Percentiles rank a stretch among this genome's conserved stretches.
phyloP scores from a whole-genome alignment of 2,797 vertebrate species.

The Parambassis ranga region DNA sequence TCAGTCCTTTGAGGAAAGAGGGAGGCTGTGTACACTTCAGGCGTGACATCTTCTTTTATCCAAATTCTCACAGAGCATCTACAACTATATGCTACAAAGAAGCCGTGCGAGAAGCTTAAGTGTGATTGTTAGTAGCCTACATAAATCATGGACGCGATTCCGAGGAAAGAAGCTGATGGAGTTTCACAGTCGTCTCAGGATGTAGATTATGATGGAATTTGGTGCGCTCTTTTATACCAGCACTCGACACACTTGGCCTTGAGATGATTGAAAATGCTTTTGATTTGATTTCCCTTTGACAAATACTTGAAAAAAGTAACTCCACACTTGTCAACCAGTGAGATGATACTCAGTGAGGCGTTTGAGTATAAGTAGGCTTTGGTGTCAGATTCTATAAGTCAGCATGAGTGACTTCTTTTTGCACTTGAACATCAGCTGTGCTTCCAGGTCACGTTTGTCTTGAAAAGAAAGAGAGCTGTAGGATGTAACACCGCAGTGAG shows the following conservation, averaged over 20 bases:
- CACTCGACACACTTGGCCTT: conserved; percentile 13
- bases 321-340: not conserved
- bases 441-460: not conserved
- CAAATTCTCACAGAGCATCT: conserved; percentile 7
- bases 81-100: not conserved
- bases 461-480: not conserved
- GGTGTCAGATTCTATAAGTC: conserved; percentile 8
- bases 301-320: conserved; percentile 1
- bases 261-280: conserved; percentile 5
- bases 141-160: conserved; percentile 19
- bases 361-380: conserved; percentile 1
- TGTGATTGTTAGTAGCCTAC: not conserved
- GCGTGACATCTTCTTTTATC: conserved; percentile 9
- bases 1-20: not conserved
- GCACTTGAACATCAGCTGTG: not conserved
- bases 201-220: conserved; percentile 11
- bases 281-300: conserved; percentile 19
- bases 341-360: not conserved
- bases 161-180: not conserved
- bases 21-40: conserved; percentile 2
- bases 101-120: not conserved
- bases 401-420: not conserved
- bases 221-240: not conserved
- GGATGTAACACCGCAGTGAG: not conserved
- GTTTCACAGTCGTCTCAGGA: not conserved